Evolutionary conservation across 1,140 invertebrate species (phyloP), one percentile per base, ranked within the genome.

Genomic region (Diorhabda elongata): DNA sequence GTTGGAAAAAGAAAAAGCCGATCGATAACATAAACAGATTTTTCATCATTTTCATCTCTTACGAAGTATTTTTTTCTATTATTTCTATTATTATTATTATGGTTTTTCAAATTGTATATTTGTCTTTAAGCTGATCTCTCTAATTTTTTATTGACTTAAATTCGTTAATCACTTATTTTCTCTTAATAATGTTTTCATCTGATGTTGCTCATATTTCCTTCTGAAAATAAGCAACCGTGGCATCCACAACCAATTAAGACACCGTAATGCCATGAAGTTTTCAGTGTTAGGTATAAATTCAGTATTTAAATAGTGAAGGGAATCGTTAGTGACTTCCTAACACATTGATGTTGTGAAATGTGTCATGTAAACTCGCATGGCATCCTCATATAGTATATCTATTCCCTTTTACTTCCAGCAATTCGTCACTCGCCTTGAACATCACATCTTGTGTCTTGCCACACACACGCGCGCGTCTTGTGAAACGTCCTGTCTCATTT

Each of bases 401-500:
- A 64, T 58, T 52, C n/a, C 67, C 59, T 69, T 70, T 66, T 67
- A 71, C 73, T 69, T 70, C 66, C 59, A 71, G 76, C 77, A 74
- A 81, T 81, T 76, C 75, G 79, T 81, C 80, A 81, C 77, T 81
- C 80, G 79, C 74, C 78, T 73, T 71, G 73, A 69, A 73, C 78
- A 75, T 76, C 73, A 73, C 76, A 77, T 80, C 77, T 75, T 76
- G 74, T 78, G 75, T 77, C 78, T 70, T 67, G 77, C 74, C 75
- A 78, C 78, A 79, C 79, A 80, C 79, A 73, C 74, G 69, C 76
- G 72, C 74, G 72, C 74, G 62, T 67, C 73, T 72, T 76, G 78
- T 78, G 76, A 78, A 78, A 78, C 75, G 77, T 80, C 81, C 79
- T 78, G 81, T 81, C 81, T 81, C 81, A 82, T 82, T 82, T 82